Percentiles rank a stretch among this genome's conserved stretches.
phyloP scores from a whole-genome alignment of 2,113 vertebrate genomes.

The Penelope pileata region DNA sequence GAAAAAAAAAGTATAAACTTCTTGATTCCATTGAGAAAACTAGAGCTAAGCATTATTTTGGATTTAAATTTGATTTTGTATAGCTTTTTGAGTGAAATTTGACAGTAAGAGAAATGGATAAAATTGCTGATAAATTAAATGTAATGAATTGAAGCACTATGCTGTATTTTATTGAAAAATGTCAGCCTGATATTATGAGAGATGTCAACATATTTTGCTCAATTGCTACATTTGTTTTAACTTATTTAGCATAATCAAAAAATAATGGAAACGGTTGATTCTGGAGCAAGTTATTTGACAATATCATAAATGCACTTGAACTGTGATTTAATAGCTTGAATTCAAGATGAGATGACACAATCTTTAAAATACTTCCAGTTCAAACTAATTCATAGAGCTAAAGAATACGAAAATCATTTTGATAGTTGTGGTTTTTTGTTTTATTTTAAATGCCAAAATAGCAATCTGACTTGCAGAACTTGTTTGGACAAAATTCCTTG shows the following conservation, averaged over 20 bases:
- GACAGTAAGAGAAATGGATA: background rate
- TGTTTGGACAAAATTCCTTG: background rate
- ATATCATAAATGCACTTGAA: background rate
- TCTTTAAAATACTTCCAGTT: background rate
- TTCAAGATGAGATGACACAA: background rate
- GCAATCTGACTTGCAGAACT: background rate
- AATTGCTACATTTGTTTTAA: background rate
- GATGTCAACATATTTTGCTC: background rate
- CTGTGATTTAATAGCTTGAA: background rate
- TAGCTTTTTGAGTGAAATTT: background rate
- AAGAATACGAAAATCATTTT: background rate
- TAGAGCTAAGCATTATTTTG: background rate
- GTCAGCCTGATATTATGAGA: background rate
- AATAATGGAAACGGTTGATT: background rate
- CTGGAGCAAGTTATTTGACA: background rate
- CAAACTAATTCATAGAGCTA: background rate
- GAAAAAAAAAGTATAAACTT: background rate
- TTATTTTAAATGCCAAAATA: background rate
- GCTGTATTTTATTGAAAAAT: background rate
- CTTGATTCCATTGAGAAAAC: background rate
- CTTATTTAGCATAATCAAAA: background rate
- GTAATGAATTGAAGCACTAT: background rate
- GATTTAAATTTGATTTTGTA: background rate
- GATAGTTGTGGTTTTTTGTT: background rate
- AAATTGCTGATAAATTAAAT: background rate